Evolutionary conservation across 2,797 vertebrate species (phyloP).

Genomic region (Phoebastria nigripes): DNA sequence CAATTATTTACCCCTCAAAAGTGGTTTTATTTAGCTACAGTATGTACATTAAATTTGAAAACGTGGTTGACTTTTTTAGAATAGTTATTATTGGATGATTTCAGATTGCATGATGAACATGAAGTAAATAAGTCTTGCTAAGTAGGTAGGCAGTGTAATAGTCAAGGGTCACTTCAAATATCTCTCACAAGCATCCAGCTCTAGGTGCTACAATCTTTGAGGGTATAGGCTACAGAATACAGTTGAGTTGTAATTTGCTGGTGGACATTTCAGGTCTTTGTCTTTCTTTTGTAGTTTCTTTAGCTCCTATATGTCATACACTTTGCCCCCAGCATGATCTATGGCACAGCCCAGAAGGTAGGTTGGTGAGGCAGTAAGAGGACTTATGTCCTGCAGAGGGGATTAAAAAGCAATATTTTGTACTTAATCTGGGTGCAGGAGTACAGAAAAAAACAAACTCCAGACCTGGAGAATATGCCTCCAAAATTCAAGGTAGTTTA

Average conservation of each 20-base stretch:
- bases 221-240: background rate
- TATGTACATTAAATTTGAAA: conserved; percentile 61
- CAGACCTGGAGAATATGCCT: background rate
- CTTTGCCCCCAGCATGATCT: background rate
- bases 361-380: background rate
- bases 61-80: conserved; percentile 55
- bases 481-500: background rate
- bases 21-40: conserved; percentile 60
- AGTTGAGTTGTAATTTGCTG: background rate
- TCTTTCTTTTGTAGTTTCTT: background rate
- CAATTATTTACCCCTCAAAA: conserved; percentile 65
- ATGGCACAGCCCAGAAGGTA: background rate
- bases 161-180: conserved; percentile 11
- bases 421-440: background rate
- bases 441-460: background rate
- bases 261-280: background rate
- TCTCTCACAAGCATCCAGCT: background rate
- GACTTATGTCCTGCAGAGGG: background rate
- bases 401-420: background rate
- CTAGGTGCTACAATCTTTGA: background rate
- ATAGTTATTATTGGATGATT: conserved; percentile 59
- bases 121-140: conserved; percentile 26
- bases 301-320: background rate
- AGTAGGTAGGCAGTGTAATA: conserved; percentile 19
- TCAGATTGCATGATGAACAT: conserved; percentile 48